Evolutionary conservation across 2,888 invertebrate species (phyloP).

Genomic region (Pycnomerus fuliginosus): DNA sequence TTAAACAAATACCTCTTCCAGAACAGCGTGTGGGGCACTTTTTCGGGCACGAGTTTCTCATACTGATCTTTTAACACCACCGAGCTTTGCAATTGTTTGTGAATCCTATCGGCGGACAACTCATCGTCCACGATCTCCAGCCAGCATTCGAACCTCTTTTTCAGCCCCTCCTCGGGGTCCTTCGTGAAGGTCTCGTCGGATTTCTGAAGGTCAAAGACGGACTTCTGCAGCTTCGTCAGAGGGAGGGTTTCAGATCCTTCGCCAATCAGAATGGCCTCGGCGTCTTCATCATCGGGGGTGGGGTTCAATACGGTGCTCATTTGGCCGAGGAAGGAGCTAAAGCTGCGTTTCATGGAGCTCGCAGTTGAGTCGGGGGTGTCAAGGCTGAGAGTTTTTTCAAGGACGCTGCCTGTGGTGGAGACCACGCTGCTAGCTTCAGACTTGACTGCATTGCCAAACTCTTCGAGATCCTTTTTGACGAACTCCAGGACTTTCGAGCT

Average conservation of each 20-base stretch:
- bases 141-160: slow-evolving; percentile 62
- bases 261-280: slow-evolving; percentile 66
- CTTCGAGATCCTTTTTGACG: slow-evolving; percentile 74
- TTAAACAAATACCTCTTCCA: slow-evolving; percentile 84
- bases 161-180: slow-evolving; percentile 60
- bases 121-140: slow-evolving; percentile 57
- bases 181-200: slow-evolving; percentile 73
- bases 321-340: slow-evolving; percentile 71
- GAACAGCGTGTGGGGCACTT: slow-evolving; percentile 72
- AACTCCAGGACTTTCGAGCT: slow-evolving; percentile 73
- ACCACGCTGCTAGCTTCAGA: slow-evolving; percentile 69
- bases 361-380: slow-evolving; percentile 72
- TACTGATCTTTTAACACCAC: slow-evolving; percentile 52
- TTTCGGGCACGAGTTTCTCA: slow-evolving; percentile 66
- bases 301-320: slow-evolving; percentile 70
- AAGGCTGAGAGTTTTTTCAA: slow-evolving; percentile 70
- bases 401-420: slow-evolving; percentile 63
- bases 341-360: slow-evolving; percentile 69
- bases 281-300: slow-evolving; percentile 67
- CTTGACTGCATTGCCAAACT: slow-evolving; percentile 70
- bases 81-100: slow-evolving; percentile 62
- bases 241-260: slow-evolving; percentile 66
- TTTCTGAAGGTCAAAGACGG: slow-evolving; percentile 69
- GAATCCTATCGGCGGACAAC: slow-evolving; percentile 60
- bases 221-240: slow-evolving; percentile 64